A percentile compares a stretch with the other conserved stretches of the same genome.
These are phyloP conservation scores for Myotis pilosus DNA, from an alignment of 2,797 vertebrate genomes.

Conservation along the genomic window DNA sequence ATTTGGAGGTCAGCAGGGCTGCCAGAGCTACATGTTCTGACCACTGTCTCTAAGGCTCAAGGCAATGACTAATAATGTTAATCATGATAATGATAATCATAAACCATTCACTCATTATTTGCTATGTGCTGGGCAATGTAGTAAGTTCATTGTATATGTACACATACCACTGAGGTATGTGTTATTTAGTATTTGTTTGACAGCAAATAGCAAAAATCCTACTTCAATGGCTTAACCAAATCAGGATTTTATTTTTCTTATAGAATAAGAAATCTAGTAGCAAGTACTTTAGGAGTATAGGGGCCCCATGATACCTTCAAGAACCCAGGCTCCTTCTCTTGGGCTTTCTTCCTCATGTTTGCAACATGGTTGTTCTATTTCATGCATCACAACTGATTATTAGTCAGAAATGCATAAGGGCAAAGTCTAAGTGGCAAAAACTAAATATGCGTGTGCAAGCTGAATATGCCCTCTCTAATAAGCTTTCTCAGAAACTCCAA, in stretches of 20 bases:
- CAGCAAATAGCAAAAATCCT: neutral
- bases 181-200: slow-evolving; percentile 11
- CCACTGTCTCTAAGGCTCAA: neutral
- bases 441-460: neutral
- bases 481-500: neutral
- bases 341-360: neutral
- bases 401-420: neutral
- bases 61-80: neutral
- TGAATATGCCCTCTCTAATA: neutral
- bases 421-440: neutral
- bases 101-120: neutral
- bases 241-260: neutral
- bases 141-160: neutral
- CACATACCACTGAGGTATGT: neutral
- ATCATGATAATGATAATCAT: neutral
- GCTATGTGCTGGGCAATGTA: neutral
- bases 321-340: neutral
- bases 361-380: neutral
- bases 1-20: neutral
- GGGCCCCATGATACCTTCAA: neutral
- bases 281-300: neutral
- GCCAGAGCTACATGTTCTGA: neutral
- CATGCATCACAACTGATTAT: neutral
- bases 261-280: neutral
- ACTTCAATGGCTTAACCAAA: neutral